phyloP scores from a whole-genome alignment of 2,113 vertebrate species.

The Pholis gunnellus region DNA sequence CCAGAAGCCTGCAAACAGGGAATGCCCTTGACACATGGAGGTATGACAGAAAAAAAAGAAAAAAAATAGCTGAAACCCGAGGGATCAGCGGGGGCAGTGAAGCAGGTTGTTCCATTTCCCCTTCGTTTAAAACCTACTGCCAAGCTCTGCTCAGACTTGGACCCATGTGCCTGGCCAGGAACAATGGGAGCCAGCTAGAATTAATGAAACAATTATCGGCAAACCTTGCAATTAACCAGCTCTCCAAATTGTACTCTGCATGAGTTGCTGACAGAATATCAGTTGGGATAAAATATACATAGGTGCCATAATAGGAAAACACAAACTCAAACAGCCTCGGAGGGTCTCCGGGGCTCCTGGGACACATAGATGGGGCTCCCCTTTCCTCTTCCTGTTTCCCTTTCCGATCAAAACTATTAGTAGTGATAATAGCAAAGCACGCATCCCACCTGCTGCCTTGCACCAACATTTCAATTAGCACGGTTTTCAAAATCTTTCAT shows the following conservation, averaged over 20 bases:
- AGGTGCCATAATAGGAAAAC: constrained; percentile 60
- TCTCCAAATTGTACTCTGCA: constrained; percentile 69
- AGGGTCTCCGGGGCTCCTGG: constrained; percentile 39
- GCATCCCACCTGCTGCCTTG: constrained; percentile 74
- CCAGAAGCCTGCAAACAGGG: constrained; percentile 70
- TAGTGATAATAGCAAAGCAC: constrained; percentile 70
- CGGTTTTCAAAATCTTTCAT: constrained; percentile 68
- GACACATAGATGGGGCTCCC: constrained; percentile 41
- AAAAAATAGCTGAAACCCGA: constrained; percentile 68
- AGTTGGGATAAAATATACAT: constrained; percentile 63
- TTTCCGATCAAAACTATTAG: constrained; percentile 72
- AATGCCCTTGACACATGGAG: constrained; percentile 79
- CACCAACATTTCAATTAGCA: constrained; percentile 67
- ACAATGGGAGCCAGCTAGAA: constrained; percentile 74
- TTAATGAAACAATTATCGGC: constrained; percentile 82
- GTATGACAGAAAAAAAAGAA: constrained; percentile 62
- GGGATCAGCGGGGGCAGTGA: constrained; percentile 80
- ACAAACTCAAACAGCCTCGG: constrained; percentile 49
- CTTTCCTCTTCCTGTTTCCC: constrained; percentile 45
- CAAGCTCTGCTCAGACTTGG: constrained; percentile 52
- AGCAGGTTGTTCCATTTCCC: constrained; percentile 82
- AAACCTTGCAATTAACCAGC: constrained; percentile 75
- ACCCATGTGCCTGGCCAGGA: constrained; percentile 63
- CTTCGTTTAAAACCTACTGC: constrained; percentile 74
- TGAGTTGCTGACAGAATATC: constrained; percentile 64